phyloP scores from a whole-genome alignment of 2,113 vertebrate genomes.

The Chaetodon auriga region DNA sequence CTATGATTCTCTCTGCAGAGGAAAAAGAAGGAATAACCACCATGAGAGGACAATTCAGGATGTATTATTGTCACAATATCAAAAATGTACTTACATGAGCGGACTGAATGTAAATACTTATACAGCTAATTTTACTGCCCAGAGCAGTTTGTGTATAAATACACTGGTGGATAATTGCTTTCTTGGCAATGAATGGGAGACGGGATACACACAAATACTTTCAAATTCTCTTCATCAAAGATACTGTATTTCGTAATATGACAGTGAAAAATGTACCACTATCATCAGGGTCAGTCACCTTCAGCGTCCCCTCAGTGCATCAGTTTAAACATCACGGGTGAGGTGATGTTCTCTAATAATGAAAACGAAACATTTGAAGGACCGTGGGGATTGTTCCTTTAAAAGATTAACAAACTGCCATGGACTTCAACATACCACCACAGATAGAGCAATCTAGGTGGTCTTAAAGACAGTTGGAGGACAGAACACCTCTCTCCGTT shows the following conservation, averaged over 20 bases:
- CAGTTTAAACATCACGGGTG: not conserved
- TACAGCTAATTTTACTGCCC: not conserved
- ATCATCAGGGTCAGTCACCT: not conserved
- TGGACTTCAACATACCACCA: slow-evolving; percentile 20
- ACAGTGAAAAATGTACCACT: not conserved
- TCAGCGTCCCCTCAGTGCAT: not conserved
- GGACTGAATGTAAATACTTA: not conserved
- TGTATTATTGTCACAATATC: not conserved
- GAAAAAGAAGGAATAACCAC: not conserved
- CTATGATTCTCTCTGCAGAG: slow-evolving; percentile 92
- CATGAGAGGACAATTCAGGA: not conserved
- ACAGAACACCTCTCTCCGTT: slow-evolving; percentile 59
- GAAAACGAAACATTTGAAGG: slow-evolving; percentile 13
- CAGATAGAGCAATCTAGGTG: slow-evolving; percentile 58
- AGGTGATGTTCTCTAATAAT: slow-evolving; percentile 18
- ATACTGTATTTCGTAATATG: not conserved
- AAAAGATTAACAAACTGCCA: slow-evolving; percentile 50
- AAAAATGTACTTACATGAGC: not conserved
- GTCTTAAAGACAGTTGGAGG: slow-evolving; percentile 58
- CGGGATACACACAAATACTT: not conserved
- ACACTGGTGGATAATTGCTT: not conserved
- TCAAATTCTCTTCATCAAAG: not conserved
- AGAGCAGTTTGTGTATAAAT: not conserved
- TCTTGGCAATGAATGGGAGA: slow-evolving; percentile 10
- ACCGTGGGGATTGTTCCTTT: not conserved